These are phyloP conservation scores for Leptobrachium leishanense DNA, from an alignment of 2,113 vertebrate species.

Conservation along the genomic window DNA sequence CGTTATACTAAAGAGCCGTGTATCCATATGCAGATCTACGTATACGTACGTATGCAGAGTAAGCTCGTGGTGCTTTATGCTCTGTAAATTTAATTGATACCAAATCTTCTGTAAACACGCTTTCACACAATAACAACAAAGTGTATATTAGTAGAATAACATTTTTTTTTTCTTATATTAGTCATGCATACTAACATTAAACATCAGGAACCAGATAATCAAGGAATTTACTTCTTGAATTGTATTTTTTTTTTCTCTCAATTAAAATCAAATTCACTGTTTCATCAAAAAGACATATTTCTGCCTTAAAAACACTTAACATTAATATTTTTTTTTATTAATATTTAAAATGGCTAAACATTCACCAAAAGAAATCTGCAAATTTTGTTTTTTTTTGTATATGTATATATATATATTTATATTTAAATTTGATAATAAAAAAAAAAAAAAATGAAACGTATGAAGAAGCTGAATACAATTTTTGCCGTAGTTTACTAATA, in stretches of 20 bases:
- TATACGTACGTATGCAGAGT: conserved; percentile 64
- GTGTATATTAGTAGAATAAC: conserved; percentile 93
- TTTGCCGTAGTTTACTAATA: conserved; percentile 67
- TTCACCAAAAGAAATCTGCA: conserved; percentile 88
- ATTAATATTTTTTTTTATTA: conserved; percentile 80
- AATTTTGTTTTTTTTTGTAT: conserved; percentile 68
- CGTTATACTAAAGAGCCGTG: conserved; percentile 42
- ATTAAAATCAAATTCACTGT: neutral
- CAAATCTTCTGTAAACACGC: conserved; percentile 93
- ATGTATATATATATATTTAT: conserved; percentile 28
- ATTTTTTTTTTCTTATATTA: conserved; percentile 82
- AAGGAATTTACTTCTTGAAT: conserved; percentile 68
- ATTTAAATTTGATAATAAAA: conserved; percentile 76
- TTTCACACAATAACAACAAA: conserved; percentile 89
- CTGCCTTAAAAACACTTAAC: conserved; percentile 88
- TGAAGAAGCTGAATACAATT: conserved; percentile 75
- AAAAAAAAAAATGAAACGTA: conserved; percentile 65
- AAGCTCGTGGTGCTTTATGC: conserved; percentile 75
- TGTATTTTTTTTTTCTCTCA: conserved; percentile 17
- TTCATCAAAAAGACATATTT: conserved; percentile 73
- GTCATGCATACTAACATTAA: conserved; percentile 98
- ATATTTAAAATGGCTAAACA: conserved; percentile 93
- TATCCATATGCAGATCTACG: conserved; percentile 60
- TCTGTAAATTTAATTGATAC: conserved; percentile 81
- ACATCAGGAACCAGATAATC: conserved; percentile 71